These are phyloP conservation scores for Chlorodrepanis virens DNA, from an alignment of 2,113 vertebrate genomes.

Conservation along the genomic window DNA sequence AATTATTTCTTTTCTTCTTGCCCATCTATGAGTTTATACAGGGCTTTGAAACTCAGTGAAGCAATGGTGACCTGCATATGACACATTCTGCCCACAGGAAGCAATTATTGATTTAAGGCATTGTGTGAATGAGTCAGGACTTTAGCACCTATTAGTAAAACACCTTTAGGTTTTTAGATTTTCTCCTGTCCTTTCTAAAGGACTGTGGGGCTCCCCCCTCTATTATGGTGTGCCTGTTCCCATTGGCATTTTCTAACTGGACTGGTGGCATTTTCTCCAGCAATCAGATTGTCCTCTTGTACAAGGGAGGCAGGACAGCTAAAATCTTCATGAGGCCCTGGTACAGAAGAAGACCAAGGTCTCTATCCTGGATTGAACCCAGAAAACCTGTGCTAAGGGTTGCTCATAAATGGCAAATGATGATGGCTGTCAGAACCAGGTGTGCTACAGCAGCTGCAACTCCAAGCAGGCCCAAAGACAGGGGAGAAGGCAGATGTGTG, in stretches of 20 bases:
- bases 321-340: background rate
- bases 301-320: background rate
- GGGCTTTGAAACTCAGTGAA: background rate
- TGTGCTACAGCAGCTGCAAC: background rate
- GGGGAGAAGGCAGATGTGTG: background rate
- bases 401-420: background rate
- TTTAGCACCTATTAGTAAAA: background rate
- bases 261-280: background rate
- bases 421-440: background rate
- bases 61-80: background rate
- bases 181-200: background rate
- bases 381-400: background rate
- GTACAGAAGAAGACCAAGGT: background rate
- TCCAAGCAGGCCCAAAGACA: background rate
- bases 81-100: background rate
- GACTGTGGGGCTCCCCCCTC: rapidly evolving
- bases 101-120: background rate
- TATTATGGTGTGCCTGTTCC: background rate
- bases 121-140: background rate
- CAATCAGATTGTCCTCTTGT: background rate
- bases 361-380: background rate
- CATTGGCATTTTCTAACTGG: rapidly evolving
- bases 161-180: background rate
- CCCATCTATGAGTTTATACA: background rate
- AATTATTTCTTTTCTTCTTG: background rate